Evolutionary conservation across 2,888 invertebrate genomes (phyloP), one percentile per base, ranked within the genome.

Genomic region (Coenonympha glycerion): DNA sequence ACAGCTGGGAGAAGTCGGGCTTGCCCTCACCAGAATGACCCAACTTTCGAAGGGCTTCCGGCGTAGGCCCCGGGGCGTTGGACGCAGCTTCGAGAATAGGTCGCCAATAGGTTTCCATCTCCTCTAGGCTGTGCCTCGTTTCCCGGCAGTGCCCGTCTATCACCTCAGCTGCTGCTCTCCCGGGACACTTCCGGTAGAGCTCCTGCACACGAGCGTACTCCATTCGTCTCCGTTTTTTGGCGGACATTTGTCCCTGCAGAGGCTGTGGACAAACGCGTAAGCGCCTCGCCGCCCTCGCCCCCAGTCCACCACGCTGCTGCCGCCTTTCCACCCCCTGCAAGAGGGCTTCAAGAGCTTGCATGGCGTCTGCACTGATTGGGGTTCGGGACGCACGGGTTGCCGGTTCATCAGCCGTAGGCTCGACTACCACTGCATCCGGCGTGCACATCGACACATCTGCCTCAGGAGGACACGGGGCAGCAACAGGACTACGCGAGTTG

Each of bases 201-300:
- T 55, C 55, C 56, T 56, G 60, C 11, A 57, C 50, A 26, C 53
- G 26, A 2, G 56, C 56, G 49, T 58, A 61, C 59, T 58, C 58
- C 3, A 47, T 50, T 36, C 55, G n/a, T 4, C 59, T 47, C 37
- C 39, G 15, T 5, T 31, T 49, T 1, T 41, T 30, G 9, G 42
- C 24, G 6, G 47, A 49, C 24, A 48, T n/a, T 16, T 4, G 0
- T 3, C 18, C 34, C 56, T 28, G 30, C 15, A 36, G 37, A 37
- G 16, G 9, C 15, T 18, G 2, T n/a, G 22, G 48, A 31, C 42
- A 13, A 18, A 3, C 11, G 13, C 19, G 34, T 36, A 28, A 36
- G 24, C 47, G 44, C 31, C 34, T 47, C 39, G 47, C 36, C 1
- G 26, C 15, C 36, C 9, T 50, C 28, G 37, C 28, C 22, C 42